Conservation (phyloP, 1,140 invertebrate genomes). For the Riptortus pedestris region DNA sequence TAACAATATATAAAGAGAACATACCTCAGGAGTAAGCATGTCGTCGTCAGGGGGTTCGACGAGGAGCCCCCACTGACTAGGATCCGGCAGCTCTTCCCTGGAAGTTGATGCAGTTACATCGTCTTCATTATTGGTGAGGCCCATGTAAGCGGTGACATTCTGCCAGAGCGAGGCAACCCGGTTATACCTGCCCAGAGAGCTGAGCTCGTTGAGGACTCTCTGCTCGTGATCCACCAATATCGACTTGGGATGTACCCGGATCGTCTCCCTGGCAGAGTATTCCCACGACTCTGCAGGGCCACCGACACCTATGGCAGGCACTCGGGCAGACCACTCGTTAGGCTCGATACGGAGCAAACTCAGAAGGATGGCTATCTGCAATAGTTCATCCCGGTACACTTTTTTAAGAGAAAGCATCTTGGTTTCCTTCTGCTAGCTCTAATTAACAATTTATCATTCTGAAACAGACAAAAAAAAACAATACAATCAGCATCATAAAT, state of each 20-base stretch:
- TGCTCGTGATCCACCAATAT: constrained; percentile 52
- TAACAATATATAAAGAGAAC: too few relatives aligned
- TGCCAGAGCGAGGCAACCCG: constrained; percentile 36
- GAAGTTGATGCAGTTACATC: constrained; percentile 23
- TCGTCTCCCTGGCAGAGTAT: constrained; percentile 39
- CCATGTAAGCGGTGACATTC: constrained; percentile 45
- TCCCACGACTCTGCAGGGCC: constrained; percentile 41
- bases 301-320: constrained; percentile 42
- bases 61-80: neutral
- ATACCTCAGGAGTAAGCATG: constrained; percentile 5
- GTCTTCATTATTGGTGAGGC: constrained; percentile 43
- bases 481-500: too few relatives aligned
- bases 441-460: neutral
- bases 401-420: constrained; percentile 64
- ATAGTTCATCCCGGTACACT: constrained; percentile 61
- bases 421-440: neutral
- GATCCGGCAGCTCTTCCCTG: neutral
- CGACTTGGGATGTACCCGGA: constrained; percentile 55
- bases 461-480: neutral
- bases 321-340: constrained; percentile 37
- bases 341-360: constrained; percentile 65
- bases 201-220: constrained; percentile 64
- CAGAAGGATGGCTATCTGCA: constrained; percentile 64
- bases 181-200: constrained; percentile 50
- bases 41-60: neutral